Base-by-base conservation (phyloP, 2,113 vertebrate genomes). In the Datnioides undecimradiatus region DNA sequence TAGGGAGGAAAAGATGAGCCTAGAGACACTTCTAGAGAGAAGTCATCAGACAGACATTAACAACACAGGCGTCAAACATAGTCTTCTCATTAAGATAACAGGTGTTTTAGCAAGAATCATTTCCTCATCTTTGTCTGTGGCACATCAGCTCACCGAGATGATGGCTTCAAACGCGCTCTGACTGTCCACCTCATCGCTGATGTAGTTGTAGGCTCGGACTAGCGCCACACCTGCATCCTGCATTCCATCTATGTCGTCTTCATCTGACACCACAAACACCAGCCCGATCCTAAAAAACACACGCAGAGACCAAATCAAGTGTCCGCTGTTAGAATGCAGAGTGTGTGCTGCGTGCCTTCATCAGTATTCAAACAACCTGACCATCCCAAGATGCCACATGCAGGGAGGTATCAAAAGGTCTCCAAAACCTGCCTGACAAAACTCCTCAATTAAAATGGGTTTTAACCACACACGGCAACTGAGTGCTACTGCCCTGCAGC, bases 201-300 rank as follows among this genome's bases (percentile, higher is more conserved):
- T 95, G 46, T 98, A 99, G 94, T 99, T 99, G 90, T 96, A 98
- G 0, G 97, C 96, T 83, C 98, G 94, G 23, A 98, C 93, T 57
- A 99, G 87, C 4, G 97, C 97, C 85, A 99, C 97, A 3, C 98
- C 98, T 3, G 96, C 87, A 73, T 99, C 97, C 84, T 98, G 93
- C 92, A 97, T 95, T 0, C 97, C 98, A 86, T 99, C 96, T 23
- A 97, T 80, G 41, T 97, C 96, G 14, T 99, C 96, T 0, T 92
- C 94, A 41, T 96, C 95, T 12, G 96, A 94, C 89, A 99, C 98
- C 84, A 99, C 97, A 73, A 99, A 99, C 84, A 99, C 96, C 52
- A 99, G 82, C 38, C 98, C 98, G 72, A 99, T 94, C 83, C 95
- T 95, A 31, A 31, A 31, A 31, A 85, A 68, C 36, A 65, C 63